Evolutionary conservation across 1,140 invertebrate species (phyloP), one percentile per base, ranked within the genome.

Genomic region (Leguminivora glycinivorella): DNA sequence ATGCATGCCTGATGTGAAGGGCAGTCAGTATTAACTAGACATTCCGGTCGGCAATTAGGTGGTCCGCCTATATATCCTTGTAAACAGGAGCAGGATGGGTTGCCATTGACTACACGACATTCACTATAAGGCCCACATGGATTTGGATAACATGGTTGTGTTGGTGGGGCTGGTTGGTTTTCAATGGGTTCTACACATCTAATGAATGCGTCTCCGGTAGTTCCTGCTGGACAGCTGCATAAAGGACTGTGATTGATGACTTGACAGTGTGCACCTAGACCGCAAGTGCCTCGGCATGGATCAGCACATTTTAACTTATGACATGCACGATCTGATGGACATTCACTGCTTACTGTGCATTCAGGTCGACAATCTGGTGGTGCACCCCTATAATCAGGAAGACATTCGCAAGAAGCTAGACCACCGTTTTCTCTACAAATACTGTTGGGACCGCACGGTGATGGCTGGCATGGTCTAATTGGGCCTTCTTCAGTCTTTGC

Each of bases 21-120:
- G 86, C 96, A 97, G 78, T 97, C 96, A 4, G 95, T 94, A 82
- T 96, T 94, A 0, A 96, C 94, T 14, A 96, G 92, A 90, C 96
- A 97, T 90, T 96, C 96, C 24, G 95, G 96, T 66, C 94, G 93
- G 80, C 96, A 97, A 76, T 94, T 95, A 70, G 96, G 95, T 56
- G 96, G 95, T 74, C 95, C 92, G 58, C 96, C 96, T 67, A 95
- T 94, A 76, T 96, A 96, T 70, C 95, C 95, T 12, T 93, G 83
- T 4, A 94, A 85, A 82, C 96, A 97, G 4, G 94, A 94, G 82
- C 96, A 97, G 1, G 94, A 92, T 43, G 95, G 95, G 72, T 93
- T 93, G 34, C 94, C 93, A 60, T 86, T 88, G 22, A 85, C 73
- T 60, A 83, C 67, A 12, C 93, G 91, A 78, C 96, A 97, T 75